Evolutionary conservation across 2,797 vertebrate genomes (phyloP).

Genomic region (Parambassis ranga): DNA sequence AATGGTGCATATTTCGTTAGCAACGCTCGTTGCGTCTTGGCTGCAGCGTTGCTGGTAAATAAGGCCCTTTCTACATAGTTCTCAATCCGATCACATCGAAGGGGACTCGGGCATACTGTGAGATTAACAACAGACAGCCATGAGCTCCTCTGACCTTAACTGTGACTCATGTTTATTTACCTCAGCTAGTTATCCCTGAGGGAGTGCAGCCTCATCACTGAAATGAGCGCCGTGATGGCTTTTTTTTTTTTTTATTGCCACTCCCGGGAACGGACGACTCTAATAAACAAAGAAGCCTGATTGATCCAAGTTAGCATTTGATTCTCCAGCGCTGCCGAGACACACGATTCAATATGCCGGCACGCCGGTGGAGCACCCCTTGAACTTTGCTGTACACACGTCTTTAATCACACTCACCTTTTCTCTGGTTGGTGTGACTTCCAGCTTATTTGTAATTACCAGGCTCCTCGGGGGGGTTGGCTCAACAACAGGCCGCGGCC

Average conservation of each 20-base stretch:
- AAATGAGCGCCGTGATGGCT: conserved; percentile 38
- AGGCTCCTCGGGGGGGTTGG: conserved; percentile 51
- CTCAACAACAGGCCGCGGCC: conserved; percentile 61
- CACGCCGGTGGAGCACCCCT: conserved; percentile 35
- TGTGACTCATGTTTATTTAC: conserved; percentile 66
- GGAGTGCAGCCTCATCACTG: conserved; percentile 42
- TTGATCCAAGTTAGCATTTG: conserved; percentile 61
- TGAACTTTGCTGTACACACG: conserved; percentile 57
- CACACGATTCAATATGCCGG: conserved; percentile 20
- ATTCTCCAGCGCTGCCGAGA: conserved; percentile 24
- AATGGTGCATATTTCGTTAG: conserved; percentile 15
- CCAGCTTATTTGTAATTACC: conserved; percentile 71
- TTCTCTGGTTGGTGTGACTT: conserved; percentile 53
- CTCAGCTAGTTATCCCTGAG: conserved; percentile 34
- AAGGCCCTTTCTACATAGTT: conserved; percentile 7
- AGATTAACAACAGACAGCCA: conserved; percentile 39
- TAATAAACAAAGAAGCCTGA: conserved; percentile 65
- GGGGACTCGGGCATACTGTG: conserved; percentile 28
- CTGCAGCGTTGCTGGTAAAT: conserved; percentile 1
- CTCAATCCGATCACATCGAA: conserved; percentile 36
- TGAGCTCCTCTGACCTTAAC: conserved; percentile 61
- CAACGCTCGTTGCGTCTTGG: too few species aligned
- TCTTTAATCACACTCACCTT: conserved; percentile 66
- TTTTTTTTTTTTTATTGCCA: conserved; percentile 33
- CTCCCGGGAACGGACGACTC: conserved; percentile 34